Evolutionary conservation across 2,888 invertebrate genomes (phyloP).

Genomic region (Perithous albicinctus): DNA sequence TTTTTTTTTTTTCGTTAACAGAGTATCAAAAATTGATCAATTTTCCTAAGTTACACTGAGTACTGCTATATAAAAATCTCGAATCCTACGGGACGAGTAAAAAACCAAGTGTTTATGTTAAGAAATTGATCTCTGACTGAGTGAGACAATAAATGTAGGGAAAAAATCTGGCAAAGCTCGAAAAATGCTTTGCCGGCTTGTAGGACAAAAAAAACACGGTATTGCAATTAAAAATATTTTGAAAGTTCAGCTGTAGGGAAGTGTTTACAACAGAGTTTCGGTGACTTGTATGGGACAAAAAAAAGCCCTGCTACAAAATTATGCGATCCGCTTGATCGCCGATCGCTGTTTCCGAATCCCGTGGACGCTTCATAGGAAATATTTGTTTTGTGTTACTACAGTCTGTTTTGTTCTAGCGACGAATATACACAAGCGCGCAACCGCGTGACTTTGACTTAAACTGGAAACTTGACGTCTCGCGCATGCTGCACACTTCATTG

Average conservation of each 20-base stretch:
- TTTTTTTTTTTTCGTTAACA: background rate
- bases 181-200: background rate
- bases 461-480: slow-evolving; percentile 38
- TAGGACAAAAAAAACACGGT: background rate
- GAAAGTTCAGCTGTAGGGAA: slow-evolving; percentile 6
- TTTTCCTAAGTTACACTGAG: slow-evolving; percentile 2
- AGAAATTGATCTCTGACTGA: background rate
- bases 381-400: slow-evolving; percentile 62
- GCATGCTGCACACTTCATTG: slow-evolving; percentile 42
- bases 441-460: slow-evolving; percentile 17
- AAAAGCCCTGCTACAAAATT: background rate
- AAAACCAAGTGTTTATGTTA: slow-evolving; percentile 4
- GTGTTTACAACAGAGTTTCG: background rate
- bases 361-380: slow-evolving; percentile 46
- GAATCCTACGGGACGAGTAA: background rate
- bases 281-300: background rate
- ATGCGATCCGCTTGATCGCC: slow-evolving; percentile 6
- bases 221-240: slow-evolving; percentile 5
- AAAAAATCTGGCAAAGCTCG: background rate
- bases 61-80: background rate
- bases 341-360: background rate
- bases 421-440: slow-evolving; percentile 34
- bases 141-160: background rate
- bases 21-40: background rate
- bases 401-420: slow-evolving; percentile 66